Base-by-base conservation (phyloP, 2,888 invertebrate genomes). In the Drosophila neutralis region DNA sequence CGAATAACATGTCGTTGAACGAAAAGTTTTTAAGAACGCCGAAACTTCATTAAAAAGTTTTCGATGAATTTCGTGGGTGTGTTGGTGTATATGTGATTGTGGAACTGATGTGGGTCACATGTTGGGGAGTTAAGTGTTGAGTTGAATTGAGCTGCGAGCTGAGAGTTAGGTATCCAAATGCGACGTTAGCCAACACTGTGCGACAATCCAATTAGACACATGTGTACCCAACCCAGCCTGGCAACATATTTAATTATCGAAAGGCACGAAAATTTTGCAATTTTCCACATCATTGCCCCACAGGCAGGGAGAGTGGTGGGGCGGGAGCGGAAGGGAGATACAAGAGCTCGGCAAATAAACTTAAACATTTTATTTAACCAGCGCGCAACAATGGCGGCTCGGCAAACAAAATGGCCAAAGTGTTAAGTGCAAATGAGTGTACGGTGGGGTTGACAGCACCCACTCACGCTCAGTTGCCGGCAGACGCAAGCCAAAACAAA, bases 341-440 rank as follows among this genome's bases (percentile, higher is more conserved):
- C 21, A 52, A 33, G 31, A 21, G 31, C 38, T 67, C 52, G 49
- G 29, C 49, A 71, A 74, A 81, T 70, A 76, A 80, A 83, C 84
- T 87, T 80, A 65, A 69, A 72, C 65, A 73, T 75, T 78, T 78
- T 77, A 78, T 78, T 73, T 73, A 61, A 61, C 56, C 63, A 42
- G 40, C 42, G 53, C 38, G n/a, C 66, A 62, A 74, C 80, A 85
- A 82, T 85, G 85, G 85, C 74, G 85, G 69, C 65, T 74, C 68
- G 65, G 68, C 82, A 79, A 80, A 80, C 81, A 78, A 89, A 87
- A 87, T 87, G 87, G 89, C 77, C 73, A 81, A 89, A 89, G 88
- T 87, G 86, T 88, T 88, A 87, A 87, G 90, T 88, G 86, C 86
- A 87, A 87, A 87, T 89, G 87, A 83, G 79, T 89, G 85, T 87